A percentile compares a stretch with the other conserved stretches of the same genome.
Conservation (phyloP, 2,113 vertebrate species). For the Oophaga pumilio region DNA sequence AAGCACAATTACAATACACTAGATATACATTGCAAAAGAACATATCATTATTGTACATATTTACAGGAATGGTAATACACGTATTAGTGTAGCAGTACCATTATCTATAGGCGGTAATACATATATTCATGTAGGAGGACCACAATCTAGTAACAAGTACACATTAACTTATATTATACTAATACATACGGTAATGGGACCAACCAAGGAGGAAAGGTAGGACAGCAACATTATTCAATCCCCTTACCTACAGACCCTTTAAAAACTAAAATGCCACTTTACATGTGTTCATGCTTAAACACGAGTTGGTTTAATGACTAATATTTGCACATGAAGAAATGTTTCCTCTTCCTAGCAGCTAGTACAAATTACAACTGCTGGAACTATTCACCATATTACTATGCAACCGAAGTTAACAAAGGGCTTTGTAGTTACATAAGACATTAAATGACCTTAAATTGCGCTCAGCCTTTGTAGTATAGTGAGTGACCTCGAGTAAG, state of each 20-base stretch:
- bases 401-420: background rate
- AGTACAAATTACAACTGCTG: conserved; percentile 39
- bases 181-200: no score
- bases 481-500: background rate
- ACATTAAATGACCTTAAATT: background rate
- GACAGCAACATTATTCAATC: no score
- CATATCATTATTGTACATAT: no score
- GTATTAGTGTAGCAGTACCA: no score
- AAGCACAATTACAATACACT: no score
- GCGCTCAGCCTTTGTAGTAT: background rate
- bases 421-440: background rate
- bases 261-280: background rate
- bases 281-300: conserved; percentile 14
- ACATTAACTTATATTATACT: no score
- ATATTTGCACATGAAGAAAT: conserved; percentile 32
- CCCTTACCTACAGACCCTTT: background rate
- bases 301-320: conserved; percentile 17
- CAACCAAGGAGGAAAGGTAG: no score
- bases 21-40: no score
- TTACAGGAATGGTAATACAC: no score
- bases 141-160: no score
- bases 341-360: conserved; percentile 24
- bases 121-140: no score
- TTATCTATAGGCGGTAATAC: no score
- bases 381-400: background rate